Conservation (phyloP, 2,797 vertebrate genomes). For the Labeo calbasu region DNA sequence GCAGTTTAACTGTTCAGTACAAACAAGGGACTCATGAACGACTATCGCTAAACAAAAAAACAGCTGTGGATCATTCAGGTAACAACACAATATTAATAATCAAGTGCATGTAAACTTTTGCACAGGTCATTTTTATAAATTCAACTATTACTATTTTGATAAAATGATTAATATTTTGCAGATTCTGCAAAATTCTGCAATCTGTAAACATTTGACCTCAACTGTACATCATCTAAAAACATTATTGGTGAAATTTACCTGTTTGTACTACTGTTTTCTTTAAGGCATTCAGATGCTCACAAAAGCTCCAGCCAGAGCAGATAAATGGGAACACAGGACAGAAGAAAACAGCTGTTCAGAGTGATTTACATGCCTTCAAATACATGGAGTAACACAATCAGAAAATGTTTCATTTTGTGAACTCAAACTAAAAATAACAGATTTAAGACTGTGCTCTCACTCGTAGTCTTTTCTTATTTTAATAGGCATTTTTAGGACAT, state of each 20-base stretch:
- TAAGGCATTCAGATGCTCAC: slow-evolving; percentile 9
- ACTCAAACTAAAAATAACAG: background rate
- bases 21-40: too few relatives aligned
- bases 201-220: too few relatives aligned
- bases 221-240: background rate
- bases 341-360: slow-evolving; percentile 2
- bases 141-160: too few relatives aligned
- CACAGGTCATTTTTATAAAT: too few relatives aligned
- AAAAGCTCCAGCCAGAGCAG: background rate
- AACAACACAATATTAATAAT: too few relatives aligned
- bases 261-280: background rate
- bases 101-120: too few relatives aligned
- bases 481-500: background rate
- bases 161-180: too few relatives aligned
- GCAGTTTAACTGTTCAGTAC: too few relatives aligned
- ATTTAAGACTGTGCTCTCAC: background rate
- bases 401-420: background rate
- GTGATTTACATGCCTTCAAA: slow-evolving; percentile 26
- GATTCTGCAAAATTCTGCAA: too few relatives aligned
- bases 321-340: background rate
- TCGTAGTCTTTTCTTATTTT: background rate
- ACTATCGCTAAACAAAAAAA: too few relatives aligned
- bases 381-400: background rate
- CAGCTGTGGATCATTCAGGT: too few relatives aligned
- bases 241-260: background rate